Conservation (phyloP, 1,140 invertebrate species). For the Calephelis nemesis region DNA sequence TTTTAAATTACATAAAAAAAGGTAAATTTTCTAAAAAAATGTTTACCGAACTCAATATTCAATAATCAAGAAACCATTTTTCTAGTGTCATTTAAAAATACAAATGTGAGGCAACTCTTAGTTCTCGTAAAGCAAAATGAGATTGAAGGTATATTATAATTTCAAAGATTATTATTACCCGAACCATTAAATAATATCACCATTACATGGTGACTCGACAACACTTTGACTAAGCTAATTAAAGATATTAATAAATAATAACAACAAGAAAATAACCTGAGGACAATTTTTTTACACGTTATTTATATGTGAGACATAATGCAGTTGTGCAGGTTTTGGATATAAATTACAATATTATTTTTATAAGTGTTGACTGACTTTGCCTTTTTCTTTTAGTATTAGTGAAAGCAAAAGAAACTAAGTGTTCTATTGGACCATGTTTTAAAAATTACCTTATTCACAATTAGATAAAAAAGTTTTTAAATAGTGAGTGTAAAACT, state of each 20-base stretch:
- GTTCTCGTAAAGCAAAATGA: constrained; percentile 52
- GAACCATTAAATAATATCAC: constrained; percentile 43
- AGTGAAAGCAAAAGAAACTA: no score
- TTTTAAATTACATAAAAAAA: no score
- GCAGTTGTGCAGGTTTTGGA: constrained; percentile 1
- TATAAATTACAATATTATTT: constrained; percentile 5
- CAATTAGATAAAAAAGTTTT: no score
- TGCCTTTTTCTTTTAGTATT: no score
- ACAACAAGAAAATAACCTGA: constrained; percentile 51
- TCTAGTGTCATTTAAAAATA: no score
- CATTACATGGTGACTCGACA: constrained; percentile 57
- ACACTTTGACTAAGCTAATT: constrained; percentile 45
- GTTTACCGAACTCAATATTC: no score
- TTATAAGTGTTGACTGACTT: not conserved
- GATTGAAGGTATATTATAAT: constrained; percentile 71
- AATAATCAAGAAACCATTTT: no score
- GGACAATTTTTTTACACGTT: constrained; percentile 19
- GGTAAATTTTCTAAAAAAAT: no score
- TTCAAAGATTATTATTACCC: constrained; percentile 62
- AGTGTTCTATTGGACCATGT: no score
- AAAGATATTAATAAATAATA: constrained; percentile 65
- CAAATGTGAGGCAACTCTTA: no score
- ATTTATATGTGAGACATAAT: not conserved
- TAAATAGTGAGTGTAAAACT: no score
- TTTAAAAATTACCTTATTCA: no score